These are phyloP conservation scores for Leptothorax acervorum DNA, from an alignment of 2,888 invertebrate genomes.

Conservation along the genomic window DNA sequence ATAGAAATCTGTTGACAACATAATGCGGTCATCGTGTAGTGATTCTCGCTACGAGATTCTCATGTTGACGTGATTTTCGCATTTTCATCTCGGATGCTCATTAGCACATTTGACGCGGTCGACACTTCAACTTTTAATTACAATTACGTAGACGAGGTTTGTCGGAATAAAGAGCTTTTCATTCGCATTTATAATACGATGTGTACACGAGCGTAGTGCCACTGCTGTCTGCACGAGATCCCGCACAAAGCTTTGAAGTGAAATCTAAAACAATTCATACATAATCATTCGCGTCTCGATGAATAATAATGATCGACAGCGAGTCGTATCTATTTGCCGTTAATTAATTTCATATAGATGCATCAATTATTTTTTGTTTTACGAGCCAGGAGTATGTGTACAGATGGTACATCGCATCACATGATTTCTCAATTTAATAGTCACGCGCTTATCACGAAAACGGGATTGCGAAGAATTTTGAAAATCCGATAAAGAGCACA, in stretches of 20 bases:
- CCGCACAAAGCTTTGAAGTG: constrained; percentile 55
- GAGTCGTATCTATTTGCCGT: constrained; percentile 18
- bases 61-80: constrained; percentile 7
- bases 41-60: constrained; percentile 2
- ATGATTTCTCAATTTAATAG: constrained; percentile 3
- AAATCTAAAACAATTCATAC: constrained; percentile 58
- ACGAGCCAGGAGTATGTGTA: background rate
- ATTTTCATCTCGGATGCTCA: constrained; percentile 37
- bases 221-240: background rate
- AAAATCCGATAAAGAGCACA: background rate
- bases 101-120: constrained; percentile 37
- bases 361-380: constrained; percentile 69
- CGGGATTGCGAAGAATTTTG: background rate
- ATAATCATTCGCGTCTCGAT: constrained; percentile 63
- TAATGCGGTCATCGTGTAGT: constrained; percentile 33
- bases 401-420: background rate
- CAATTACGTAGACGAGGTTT: constrained; percentile 33
- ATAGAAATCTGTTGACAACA: background rate
- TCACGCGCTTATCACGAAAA: background rate
- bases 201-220: constrained; percentile 35
- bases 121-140: constrained; percentile 53
- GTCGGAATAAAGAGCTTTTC: constrained; percentile 41
- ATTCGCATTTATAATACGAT: constrained; percentile 53
- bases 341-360: constrained; percentile 65
- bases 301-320: constrained; percentile 62